Conservation (phyloP, 2,797 vertebrate species). For the Mastacembelus armatus region DNA sequence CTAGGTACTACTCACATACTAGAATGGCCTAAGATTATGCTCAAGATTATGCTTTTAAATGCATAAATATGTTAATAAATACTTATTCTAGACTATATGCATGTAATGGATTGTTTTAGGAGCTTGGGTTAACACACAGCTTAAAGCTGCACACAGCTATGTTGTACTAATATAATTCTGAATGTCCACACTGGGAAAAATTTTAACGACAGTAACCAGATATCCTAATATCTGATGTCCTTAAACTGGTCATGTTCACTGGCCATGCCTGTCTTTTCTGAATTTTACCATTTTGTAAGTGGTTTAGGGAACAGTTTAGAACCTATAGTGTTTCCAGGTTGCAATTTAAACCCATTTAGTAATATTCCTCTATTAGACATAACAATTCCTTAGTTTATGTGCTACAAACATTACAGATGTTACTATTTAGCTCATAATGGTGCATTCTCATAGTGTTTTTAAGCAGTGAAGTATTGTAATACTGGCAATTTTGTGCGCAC, state of each 20-base stretch:
- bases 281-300: too few relatives aligned
- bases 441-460: not conserved
- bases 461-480: not conserved
- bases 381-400: not conserved
- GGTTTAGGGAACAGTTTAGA: not conserved
- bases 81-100: conserved; percentile 39
- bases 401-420: not conserved
- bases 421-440: not conserved
- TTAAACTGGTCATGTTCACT: not conserved
- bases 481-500: not conserved
- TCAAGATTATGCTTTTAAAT: conserved; percentile 62
- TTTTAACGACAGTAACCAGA: not conserved
- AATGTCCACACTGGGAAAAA: not conserved
- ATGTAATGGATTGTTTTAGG: conserved; percentile 40
- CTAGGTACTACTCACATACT: conserved; percentile 43
- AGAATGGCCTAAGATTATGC: conserved; percentile 39
- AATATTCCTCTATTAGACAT: not conserved
- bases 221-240: not conserved
- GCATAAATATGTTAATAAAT: conserved; percentile 46
- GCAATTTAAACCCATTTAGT: conserved; percentile 1
- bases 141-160: conserved; percentile 57
- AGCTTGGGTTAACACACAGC: conserved; percentile 26
- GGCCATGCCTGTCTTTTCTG: not conserved
- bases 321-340: not conserved
- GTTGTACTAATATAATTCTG: not conserved